Evolutionary conservation across 2,797 vertebrate genomes (phyloP).

Genomic region (Parotocinclus haroldoi): DNA sequence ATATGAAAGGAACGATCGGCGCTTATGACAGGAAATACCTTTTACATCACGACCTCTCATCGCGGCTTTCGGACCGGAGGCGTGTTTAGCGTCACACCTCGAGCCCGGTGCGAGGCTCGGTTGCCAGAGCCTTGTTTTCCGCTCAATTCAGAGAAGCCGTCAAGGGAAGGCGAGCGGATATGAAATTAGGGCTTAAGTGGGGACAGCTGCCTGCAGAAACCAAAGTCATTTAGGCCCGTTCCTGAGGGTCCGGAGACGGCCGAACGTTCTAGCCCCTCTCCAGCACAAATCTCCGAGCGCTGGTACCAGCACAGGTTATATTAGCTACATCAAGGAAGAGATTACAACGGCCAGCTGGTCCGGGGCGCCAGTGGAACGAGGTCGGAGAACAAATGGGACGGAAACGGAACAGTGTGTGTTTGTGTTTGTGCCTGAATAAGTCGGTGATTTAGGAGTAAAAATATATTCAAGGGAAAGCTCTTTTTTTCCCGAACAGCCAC

Average conservation of each 20-base stretch:
- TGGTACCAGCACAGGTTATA: constrained; percentile 47
- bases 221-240: constrained; percentile 50
- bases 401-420: constrained; percentile 7
- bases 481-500: neutral
- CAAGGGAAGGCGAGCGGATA: constrained; percentile 41
- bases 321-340: constrained; percentile 49
- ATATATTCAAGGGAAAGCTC: too few relatives aligned
- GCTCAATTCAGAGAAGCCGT: constrained; percentile 41
- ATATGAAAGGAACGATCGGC: too few relatives aligned
- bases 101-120: too few relatives aligned
- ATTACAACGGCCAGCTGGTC: constrained; percentile 50
- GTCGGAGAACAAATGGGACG: constrained; percentile 44
- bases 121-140: constrained; percentile 47
- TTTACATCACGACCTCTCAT: too few relatives aligned
- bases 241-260: constrained; percentile 45
- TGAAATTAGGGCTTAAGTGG: constrained; percentile 57
- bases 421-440: neutral
- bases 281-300: constrained; percentile 38
- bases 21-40: too few relatives aligned
- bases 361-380: constrained; percentile 35
- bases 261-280: constrained; percentile 41
- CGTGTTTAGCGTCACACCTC: too few relatives aligned
- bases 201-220: constrained; percentile 56
- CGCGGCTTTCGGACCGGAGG: too few relatives aligned
- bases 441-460: too few relatives aligned